phyloP scores from a whole-genome alignment of 2,797 vertebrate species.

The Rhynchonycteris naso region DNA sequence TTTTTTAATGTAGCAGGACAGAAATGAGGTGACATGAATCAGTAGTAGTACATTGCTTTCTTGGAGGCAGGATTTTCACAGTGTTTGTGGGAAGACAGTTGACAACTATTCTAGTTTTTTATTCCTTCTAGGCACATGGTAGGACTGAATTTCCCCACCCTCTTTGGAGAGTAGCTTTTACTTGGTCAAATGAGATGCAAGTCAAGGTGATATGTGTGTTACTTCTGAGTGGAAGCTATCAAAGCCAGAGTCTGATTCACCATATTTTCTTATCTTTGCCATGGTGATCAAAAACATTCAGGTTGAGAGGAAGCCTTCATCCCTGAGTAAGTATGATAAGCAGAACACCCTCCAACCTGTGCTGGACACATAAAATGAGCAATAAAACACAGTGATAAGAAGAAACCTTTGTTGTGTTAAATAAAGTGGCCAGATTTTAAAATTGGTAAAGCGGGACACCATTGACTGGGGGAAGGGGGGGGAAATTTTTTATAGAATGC shows the following conservation, averaged over 20 bases:
- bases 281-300: not conserved
- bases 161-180: not conserved
- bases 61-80: not conserved
- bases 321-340: not conserved
- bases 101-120: not conserved
- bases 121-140: too few species aligned
- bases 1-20: not conserved
- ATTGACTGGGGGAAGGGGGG: too few species aligned
- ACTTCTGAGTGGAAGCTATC: not conserved
- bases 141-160: not conserved
- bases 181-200: not conserved
- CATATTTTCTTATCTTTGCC: not conserved
- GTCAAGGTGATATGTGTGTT: not conserved
- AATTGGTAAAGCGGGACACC: too few species aligned
- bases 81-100: not conserved
- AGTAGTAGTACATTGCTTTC: not conserved
- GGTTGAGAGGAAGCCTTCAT: not conserved
- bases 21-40: not conserved
- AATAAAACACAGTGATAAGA: not conserved
- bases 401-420: not conserved
- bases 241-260: not conserved
- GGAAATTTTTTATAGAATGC: too few species aligned
- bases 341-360: not conserved
- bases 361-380: not conserved
- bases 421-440: too few species aligned